These are phyloP conservation scores for Pardalotus punctatus DNA, from an alignment of 2,113 vertebrate species.

Conservation along the genomic window DNA sequence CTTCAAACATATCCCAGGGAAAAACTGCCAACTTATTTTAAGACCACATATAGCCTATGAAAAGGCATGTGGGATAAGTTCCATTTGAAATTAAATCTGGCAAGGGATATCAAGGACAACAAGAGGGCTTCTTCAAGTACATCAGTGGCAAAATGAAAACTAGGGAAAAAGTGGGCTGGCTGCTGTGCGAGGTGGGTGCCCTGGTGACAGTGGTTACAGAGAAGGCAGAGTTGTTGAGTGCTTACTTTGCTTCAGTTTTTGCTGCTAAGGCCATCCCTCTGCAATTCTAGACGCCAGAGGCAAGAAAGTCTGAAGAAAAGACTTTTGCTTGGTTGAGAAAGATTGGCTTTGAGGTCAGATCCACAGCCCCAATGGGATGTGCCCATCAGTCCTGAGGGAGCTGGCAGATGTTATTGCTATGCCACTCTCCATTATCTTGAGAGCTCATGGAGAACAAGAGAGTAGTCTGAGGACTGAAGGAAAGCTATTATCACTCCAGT, in stretches of 20 bases:
- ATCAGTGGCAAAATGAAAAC: neutral
- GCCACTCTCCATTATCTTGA: neutral
- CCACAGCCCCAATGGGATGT: too few relatives aligned
- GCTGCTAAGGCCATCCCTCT: neutral
- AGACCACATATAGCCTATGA: neutral
- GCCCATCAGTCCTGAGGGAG: too few relatives aligned
- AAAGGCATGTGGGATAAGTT: neutral
- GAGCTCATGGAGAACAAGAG: neutral
- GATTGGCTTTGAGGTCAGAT: neutral
- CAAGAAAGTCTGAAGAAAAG: neutral
- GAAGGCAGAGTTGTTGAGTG: neutral
- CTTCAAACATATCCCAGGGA: neutral
- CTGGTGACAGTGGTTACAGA: neutral
- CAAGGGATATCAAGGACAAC: neutral
- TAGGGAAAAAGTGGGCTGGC: too few relatives aligned
- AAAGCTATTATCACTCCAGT: neutral
- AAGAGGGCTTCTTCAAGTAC: neutral
- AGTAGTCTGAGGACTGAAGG: neutral
- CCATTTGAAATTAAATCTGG: neutral
- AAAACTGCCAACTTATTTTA: neutral
- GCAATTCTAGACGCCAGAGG: neutral
- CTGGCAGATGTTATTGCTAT: neutral
- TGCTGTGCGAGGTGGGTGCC: neutral
- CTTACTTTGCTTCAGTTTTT: neutral
- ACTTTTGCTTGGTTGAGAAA: neutral